Conservation (phyloP, 2,113 vertebrate genomes). For the Argyrosomus japonicus region DNA sequence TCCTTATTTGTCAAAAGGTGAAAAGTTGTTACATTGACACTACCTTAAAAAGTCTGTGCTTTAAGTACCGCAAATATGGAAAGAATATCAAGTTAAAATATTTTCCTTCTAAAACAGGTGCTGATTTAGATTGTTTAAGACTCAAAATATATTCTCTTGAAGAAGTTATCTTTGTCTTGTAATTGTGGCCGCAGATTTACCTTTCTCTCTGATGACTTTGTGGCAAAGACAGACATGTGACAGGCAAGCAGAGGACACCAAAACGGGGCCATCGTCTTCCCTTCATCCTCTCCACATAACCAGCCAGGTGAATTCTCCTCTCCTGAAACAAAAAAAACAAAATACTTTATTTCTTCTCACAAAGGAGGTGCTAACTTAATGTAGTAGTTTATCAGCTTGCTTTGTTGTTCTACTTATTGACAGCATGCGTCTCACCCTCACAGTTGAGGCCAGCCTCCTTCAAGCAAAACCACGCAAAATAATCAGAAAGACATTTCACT, state of each 20-base stretch:
- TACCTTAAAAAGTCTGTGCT: neutral
- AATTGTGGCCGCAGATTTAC: conserved; percentile 47
- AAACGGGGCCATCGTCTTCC: conserved; percentile 87
- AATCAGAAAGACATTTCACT: conserved; percentile 38
- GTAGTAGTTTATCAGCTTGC: conserved; percentile 6
- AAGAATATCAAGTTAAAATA: neutral
- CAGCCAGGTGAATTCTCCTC: conserved; percentile 96
- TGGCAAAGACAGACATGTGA: conserved; percentile 89
- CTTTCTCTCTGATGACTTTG: conserved; percentile 86
- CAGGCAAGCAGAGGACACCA: conserved; percentile 91
- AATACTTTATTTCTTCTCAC: neutral
- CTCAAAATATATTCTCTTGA: neutral
- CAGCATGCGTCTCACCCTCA: conserved; percentile 14
- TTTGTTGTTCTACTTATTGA: conserved; percentile 18
- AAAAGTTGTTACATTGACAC: neutral
- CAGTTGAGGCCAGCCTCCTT: conserved; percentile 21
- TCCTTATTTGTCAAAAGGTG: neutral
- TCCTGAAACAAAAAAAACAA: conserved; percentile 78
- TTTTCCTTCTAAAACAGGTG: neutral
- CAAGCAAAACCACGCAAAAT: conserved; percentile 44
- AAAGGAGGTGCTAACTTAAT: neutral
- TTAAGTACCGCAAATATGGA: neutral
- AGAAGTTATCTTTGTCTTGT: neutral
- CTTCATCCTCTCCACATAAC: conserved; percentile 91
- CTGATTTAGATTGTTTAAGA: neutral